Evolutionary conservation across 2,888 invertebrate species (phyloP).

Genomic region (Lissonota sp.): DNA sequence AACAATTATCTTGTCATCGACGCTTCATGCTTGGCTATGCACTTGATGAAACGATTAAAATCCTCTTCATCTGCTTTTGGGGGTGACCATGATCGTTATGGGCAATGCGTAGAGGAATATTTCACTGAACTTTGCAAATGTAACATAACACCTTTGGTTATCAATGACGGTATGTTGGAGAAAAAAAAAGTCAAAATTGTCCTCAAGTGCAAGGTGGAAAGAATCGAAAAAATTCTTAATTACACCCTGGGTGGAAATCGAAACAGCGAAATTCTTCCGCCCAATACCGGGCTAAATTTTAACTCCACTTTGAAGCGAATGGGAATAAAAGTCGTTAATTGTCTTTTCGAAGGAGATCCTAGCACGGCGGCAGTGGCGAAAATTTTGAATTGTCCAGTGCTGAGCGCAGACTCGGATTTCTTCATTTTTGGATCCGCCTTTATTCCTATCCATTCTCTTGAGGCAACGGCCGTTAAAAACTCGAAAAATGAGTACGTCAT

Average conservation of each 20-base stretch:
- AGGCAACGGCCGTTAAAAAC: slow-evolving; percentile 80
- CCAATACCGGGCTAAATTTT: slow-evolving; percentile 91
- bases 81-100: slow-evolving; percentile 92
- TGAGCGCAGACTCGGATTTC: slow-evolving; percentile 98
- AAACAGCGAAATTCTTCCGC: slow-evolving; percentile 88
- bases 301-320: slow-evolving; percentile 88
- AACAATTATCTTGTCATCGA: slow-evolving; percentile 91
- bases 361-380: slow-evolving; percentile 93
- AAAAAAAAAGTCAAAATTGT: slow-evolving; percentile 89
- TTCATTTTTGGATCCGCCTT: slow-evolving; percentile 94
- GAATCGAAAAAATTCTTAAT: slow-evolving; percentile 85
- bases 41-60: slow-evolving; percentile 87
- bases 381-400: slow-evolving; percentile 91
- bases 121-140: slow-evolving; percentile 86
- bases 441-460: slow-evolving; percentile 90
- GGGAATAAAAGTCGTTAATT: slow-evolving; percentile 88
- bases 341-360: slow-evolving; percentile 95
- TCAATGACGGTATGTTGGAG: slow-evolving; percentile 93
- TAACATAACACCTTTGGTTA: slow-evolving; percentile 89
- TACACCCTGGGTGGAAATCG: slow-evolving; percentile 85
- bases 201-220: slow-evolving; percentile 86
- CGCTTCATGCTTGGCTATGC: slow-evolving; percentile 90
- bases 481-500: slow-evolving; percentile 81
- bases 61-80: slow-evolving; percentile 89
- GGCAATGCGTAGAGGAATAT: not conserved